Evolutionary conservation across 2,113 vertebrate genomes (phyloP).

Genomic region (Ornithorhynchus anatinus): DNA sequence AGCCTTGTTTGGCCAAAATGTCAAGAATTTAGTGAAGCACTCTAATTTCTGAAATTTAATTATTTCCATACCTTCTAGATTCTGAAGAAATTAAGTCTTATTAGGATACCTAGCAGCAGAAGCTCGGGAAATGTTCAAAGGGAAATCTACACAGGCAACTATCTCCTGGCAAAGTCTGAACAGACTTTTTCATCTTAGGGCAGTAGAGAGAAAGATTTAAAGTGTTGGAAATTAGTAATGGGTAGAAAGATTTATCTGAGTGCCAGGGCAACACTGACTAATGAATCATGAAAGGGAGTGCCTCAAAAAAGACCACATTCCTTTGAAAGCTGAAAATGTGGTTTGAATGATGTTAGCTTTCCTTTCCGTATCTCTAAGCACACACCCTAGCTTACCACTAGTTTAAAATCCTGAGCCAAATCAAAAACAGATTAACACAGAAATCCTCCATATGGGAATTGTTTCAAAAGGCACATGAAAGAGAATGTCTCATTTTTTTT

Average conservation of each 20-base stretch:
- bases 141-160: background rate
- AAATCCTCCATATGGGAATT: background rate
- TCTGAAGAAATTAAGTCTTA: background rate
- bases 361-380: conserved; percentile 10
- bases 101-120: background rate
- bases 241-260: background rate
- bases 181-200: background rate
- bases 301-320: background rate
- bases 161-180: background rate
- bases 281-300: conserved; percentile 1
- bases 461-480: background rate
- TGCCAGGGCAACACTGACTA: conserved; percentile 11
- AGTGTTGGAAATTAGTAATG: background rate
- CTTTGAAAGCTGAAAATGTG: conserved; percentile 35
- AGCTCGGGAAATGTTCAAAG: background rate
- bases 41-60: too few species aligned
- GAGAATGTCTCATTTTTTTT: background rate
- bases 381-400: background rate
- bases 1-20: too few species aligned
- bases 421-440: conserved; percentile 14
- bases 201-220: background rate
- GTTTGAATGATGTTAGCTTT: conserved; percentile 22
- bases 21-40: too few species aligned
- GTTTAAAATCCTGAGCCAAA: conserved; percentile 14
- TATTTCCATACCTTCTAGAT: too few species aligned